These are phyloP conservation scores for Recurvirostra avosetta DNA, from an alignment of 2,113 vertebrate genomes.

Conservation along the genomic window DNA sequence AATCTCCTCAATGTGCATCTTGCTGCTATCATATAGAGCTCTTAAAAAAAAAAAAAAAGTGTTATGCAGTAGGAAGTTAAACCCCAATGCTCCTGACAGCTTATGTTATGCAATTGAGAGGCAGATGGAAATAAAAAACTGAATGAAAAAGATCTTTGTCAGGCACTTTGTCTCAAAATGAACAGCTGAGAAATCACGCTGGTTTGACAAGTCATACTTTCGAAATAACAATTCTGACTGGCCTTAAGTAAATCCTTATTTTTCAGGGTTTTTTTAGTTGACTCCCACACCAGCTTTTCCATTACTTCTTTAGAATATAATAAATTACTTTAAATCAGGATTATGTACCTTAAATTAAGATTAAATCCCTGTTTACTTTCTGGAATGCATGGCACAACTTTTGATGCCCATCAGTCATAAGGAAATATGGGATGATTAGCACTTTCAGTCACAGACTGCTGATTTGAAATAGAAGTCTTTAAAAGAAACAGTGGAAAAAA, in stretches of 20 bases:
- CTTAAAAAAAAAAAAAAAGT: not conserved
- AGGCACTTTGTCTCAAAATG: not conserved
- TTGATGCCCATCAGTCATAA: not conserved
- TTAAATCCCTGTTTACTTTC: not conserved
- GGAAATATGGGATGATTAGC: not conserved
- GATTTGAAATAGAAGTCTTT: not conserved
- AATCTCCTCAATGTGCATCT: not conserved
- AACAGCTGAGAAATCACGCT: not conserved
- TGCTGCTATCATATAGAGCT: not conserved
- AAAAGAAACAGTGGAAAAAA: not conserved
- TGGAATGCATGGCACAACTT: not conserved
- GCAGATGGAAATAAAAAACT: not conserved
- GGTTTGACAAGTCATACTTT: not conserved
- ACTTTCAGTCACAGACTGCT: not conserved
- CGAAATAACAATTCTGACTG: not conserved
- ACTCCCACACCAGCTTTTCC: not conserved
- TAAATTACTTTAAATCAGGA: not conserved
- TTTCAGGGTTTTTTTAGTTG: not conserved
- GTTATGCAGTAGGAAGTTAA: not conserved
- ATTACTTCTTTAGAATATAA: not conserved
- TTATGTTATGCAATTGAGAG: not conserved
- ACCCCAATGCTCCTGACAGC: not conserved
- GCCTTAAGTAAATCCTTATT: not conserved
- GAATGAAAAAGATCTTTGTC: not conserved
- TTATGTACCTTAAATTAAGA: not conserved